These are phyloP conservation scores for Rhincodon typus DNA, from an alignment of 2,797 vertebrate genomes.

Conservation along the genomic window DNA sequence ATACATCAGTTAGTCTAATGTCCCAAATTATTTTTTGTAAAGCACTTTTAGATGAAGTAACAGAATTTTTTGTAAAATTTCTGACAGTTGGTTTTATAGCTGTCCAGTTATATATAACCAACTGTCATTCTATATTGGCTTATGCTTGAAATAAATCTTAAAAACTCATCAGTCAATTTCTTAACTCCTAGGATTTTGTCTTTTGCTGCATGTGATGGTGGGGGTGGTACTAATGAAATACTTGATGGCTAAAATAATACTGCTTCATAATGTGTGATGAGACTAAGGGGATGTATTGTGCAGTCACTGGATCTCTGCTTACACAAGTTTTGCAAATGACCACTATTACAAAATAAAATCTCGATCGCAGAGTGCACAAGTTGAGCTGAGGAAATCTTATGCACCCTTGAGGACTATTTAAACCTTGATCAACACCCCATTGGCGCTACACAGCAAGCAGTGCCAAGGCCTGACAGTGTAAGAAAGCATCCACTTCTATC, in stretches of 20 bases:
- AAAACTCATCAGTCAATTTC: too few relatives aligned
- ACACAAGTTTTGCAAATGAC: neutral
- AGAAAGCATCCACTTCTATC: neutral
- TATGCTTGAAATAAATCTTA: too few relatives aligned
- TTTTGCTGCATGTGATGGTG: too few relatives aligned
- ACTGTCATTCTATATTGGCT: too few relatives aligned
- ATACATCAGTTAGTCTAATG: neutral
- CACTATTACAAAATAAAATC: neutral
- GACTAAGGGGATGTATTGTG: neutral
- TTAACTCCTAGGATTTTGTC: too few relatives aligned
- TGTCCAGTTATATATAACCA: too few relatives aligned
- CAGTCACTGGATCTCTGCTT: neutral
- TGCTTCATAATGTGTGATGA: neutral
- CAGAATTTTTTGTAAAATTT: too few relatives aligned
- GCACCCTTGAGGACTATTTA: neutral
- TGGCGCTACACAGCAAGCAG: neutral
- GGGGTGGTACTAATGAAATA: too few relatives aligned
- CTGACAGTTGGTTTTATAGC: too few relatives aligned
- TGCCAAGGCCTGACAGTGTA: neutral
- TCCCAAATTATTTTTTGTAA: too few relatives aligned
- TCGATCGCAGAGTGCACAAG: neutral
- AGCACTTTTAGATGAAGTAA: too few relatives aligned
- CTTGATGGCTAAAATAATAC: neutral
- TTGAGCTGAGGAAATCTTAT: neutral
- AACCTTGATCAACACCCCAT: neutral